Evolutionary conservation across 2,888 invertebrate species (phyloP), one percentile per base, ranked within the genome.

Genomic region (Drosophila picticornis): DNA sequence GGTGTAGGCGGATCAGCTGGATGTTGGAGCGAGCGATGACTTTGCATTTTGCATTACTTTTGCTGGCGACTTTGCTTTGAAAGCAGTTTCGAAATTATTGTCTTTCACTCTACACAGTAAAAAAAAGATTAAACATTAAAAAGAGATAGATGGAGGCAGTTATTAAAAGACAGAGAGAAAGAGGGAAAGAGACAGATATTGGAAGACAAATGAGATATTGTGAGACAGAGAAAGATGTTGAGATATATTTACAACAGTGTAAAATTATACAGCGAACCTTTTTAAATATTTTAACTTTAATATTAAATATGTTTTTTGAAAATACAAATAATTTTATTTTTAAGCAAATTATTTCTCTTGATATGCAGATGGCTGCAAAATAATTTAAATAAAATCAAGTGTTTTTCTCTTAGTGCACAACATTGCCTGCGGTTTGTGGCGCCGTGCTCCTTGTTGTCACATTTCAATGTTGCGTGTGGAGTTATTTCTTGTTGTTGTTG

Each of bases 41-140:
- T 90, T 88, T 88, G 90, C 90, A 86, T 86, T 90, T 88, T 78
- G 86, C 90, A 86, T 86, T 90, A 88, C 83, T 88, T 85, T 89
- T 90, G 70, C 85, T 75, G 81, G 81, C 81, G 77, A 80, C 78
- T 81, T 80, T 78, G 80, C 82, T 82, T 79, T 75, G 62, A 81
- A 88, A 85, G 90, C 88, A 90, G 85, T 86, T 90, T 88, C 71
- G 75, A 75, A 86, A 90, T 90, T 90, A 80, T 82, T 80, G 80
- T 82, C 79, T 81, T 64, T 70, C 68, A 71, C 62, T 32, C 69
- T 70, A 16, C 57, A 57, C 57, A 4, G 38, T 9, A 16, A 29
- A n/a, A n/a, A 56, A 38, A 56, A 29, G 10, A 2, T 53, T 32
- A 16, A 16, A 19, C 25, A 7, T 43, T 11, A 22, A n/a, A n/a